These are phyloP conservation scores for Neodiprion lecontei DNA, from an alignment of 1,140 invertebrate genomes.

Conservation along the genomic window DNA sequence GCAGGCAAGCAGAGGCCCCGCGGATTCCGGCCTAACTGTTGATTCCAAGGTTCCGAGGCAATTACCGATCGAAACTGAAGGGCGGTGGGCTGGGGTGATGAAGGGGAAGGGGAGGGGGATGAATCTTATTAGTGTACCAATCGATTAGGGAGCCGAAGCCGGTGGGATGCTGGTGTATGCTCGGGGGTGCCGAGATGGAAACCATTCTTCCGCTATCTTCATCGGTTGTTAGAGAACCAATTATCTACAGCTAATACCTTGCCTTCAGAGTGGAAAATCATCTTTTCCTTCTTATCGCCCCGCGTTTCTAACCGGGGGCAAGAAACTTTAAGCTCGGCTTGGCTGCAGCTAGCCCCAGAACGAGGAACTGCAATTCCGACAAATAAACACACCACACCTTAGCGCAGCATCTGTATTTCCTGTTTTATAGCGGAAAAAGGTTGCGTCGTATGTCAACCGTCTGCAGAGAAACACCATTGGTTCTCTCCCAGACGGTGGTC, in stretches of 20 bases:
- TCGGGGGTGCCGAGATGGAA: constrained; percentile 15
- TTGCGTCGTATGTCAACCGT: no score
- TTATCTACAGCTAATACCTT: constrained; percentile 10
- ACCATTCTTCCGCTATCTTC: constrained; percentile 16
- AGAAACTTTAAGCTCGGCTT: no score
- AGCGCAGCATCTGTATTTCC: no score
- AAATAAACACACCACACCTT: no score
- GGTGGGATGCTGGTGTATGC: not conserved
- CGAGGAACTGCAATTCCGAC: no score
- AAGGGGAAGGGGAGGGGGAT: not conserved
- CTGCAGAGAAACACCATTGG: no score
- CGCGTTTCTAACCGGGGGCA: no score
- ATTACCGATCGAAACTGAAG: constrained; percentile 22
- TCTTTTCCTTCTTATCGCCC: not conserved
- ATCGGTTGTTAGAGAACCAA: constrained; percentile 3
- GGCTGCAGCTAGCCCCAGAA: no score
- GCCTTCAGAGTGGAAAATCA: not conserved
- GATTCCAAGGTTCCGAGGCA: constrained; percentile 12
- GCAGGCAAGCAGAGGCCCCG: no score
- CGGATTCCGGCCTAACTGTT: not conserved
- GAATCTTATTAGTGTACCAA: constrained; percentile 26
- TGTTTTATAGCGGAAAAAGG: no score
- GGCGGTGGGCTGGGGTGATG: not conserved
- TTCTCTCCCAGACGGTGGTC: no score
- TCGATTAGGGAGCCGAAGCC: constrained; percentile 17